Evolutionary conservation across 2,797 vertebrate species (phyloP).

Genomic region (Lacerta bilineata): DNA sequence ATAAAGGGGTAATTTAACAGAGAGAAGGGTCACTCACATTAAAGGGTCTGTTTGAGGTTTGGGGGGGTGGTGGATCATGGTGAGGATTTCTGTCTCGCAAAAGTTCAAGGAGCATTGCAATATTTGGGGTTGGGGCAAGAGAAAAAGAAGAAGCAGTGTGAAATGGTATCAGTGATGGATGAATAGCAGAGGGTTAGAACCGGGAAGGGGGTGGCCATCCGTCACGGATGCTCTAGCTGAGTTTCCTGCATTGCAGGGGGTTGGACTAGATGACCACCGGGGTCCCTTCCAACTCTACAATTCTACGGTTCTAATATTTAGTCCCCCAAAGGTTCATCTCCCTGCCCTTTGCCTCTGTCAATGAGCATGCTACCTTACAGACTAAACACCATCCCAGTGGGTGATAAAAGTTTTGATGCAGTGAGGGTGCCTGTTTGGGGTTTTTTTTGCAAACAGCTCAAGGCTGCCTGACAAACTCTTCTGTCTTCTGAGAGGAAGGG

Average conservation of each 20-base stretch:
- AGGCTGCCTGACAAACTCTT: conserved; percentile 48
- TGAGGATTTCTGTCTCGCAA: neutral
- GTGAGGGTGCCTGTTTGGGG: conserved; percentile 68
- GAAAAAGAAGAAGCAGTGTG: neutral
- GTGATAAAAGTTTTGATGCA: conserved; percentile 57
- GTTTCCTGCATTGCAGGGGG: too few relatives aligned
- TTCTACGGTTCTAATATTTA: neutral
- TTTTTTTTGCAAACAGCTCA: conserved; percentile 55
- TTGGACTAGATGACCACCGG: too few relatives aligned
- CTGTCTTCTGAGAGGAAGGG: too few relatives aligned
- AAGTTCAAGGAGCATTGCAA: neutral
- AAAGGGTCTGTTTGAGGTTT: neutral
- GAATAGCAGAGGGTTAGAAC: neutral
- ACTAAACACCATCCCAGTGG: conserved; percentile 67
- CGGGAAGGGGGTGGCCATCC: neutral
- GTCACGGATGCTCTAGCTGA: neutral
- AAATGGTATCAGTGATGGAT: neutral
- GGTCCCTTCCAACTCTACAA: neutral
- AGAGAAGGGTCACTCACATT: too few relatives aligned
- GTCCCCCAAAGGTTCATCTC: neutral
- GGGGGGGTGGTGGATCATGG: neutral
- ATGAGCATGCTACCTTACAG: conserved; percentile 38
- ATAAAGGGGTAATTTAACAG: too few relatives aligned
- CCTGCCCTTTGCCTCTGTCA: neutral
- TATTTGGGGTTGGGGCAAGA: neutral